These are phyloP conservation scores for Aviceda subcristata DNA, from an alignment of 2,113 vertebrate genomes.

Conservation along the genomic window DNA sequence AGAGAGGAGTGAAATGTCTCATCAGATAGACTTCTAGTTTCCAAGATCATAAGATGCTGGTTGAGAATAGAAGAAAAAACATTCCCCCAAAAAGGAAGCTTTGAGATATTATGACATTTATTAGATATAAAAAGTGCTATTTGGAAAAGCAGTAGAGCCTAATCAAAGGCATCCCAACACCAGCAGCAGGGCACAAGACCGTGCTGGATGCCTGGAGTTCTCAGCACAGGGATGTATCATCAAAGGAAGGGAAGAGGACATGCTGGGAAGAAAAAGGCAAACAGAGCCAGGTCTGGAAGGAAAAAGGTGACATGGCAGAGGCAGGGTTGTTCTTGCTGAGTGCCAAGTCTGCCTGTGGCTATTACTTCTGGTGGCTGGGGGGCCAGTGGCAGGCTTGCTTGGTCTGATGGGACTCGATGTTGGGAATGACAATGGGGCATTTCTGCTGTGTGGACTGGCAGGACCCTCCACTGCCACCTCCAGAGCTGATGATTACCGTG, in stretches of 20 bases:
- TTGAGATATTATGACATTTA: neutral
- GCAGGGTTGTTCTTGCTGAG: neutral
- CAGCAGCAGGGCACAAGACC: neutral
- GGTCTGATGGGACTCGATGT: neutral
- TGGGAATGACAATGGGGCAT: neutral
- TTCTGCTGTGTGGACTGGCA: neutral
- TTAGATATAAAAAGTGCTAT: neutral
- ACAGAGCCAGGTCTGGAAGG: neutral
- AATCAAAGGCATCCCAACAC: neutral
- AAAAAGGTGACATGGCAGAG: neutral
- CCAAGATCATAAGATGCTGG: neutral
- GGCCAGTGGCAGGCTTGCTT: neutral
- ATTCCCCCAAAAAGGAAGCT: rapidly evolving
- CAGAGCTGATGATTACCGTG: neutral
- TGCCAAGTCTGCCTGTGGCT: rapidly evolving
- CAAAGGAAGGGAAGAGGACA: neutral
- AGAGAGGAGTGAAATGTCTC: neutral
- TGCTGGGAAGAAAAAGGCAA: rapidly evolving
- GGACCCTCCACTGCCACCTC: neutral
- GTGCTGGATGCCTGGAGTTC: neutral
- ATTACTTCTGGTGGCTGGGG: neutral
- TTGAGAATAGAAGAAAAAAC: neutral
- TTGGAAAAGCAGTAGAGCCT: neutral
- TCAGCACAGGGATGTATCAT: rapidly evolving
- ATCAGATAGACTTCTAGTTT: neutral